A percentile compares a stretch with the other conserved stretches of the same genome.
Conservation (phyloP, 1,140 invertebrate species). For the Myzus persicae region DNA sequence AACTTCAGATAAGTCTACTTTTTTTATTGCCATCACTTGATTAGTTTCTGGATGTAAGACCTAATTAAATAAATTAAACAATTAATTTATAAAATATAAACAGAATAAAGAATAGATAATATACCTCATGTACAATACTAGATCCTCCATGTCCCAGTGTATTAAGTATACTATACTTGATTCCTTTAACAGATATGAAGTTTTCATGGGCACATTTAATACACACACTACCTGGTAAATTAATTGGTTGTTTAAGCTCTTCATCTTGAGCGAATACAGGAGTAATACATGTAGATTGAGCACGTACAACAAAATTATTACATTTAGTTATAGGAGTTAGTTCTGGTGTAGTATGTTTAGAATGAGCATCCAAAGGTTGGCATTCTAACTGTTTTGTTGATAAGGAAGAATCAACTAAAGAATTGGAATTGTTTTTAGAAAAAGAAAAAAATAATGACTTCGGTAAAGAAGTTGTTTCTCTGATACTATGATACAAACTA, state of each 20-base stretch:
- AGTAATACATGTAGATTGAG: conserved; percentile 17
- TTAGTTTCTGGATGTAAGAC: conserved; percentile 61
- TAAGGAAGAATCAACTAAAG: conserved; percentile 11
- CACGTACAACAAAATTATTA: conserved; percentile 11
- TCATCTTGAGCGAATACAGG: conserved; percentile 25
- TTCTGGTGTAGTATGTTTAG: neutral
- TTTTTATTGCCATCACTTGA: conserved; percentile 62
- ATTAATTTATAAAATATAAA: neutral
- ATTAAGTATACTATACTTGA: conserved; percentile 61
- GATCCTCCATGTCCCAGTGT: conserved; percentile 62
- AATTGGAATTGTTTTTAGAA: neutral
- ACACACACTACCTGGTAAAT: conserved; percentile 10
- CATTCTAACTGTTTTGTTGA: conserved; percentile 5
- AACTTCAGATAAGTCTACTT: conserved; percentile 73
- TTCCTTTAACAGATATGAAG: conserved; percentile 60
- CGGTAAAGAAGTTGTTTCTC: conserved; percentile 33
- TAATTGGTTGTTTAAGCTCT: conserved; percentile 26
- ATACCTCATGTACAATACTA: conserved; percentile 62
- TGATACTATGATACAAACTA: conserved; percentile 55
- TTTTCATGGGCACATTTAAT: conserved; percentile 48
- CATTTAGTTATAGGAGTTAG: conserved; percentile 26
- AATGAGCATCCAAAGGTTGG: neutral
- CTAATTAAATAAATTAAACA: conserved; percentile 58
- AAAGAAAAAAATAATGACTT: conserved; percentile 19
- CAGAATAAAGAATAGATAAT: neutral